Conservation (phyloP, 92 coral and sea anemone species). For the Zoanthus sociatus region DNA sequence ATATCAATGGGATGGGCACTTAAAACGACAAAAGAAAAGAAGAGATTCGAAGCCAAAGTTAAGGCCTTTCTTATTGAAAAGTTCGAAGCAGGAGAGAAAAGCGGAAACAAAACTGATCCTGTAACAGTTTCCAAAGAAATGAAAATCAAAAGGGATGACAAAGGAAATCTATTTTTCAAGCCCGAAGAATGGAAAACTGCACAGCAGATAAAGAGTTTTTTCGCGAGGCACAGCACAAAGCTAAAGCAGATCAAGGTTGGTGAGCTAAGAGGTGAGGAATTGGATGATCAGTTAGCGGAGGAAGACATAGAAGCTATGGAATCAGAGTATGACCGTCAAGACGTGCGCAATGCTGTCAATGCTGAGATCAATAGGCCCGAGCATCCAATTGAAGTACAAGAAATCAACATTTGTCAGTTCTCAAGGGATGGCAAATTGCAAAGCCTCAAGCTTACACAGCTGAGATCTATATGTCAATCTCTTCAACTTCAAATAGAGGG, state of each 20-base stretch:
- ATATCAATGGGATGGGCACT: conserved; percentile 75
- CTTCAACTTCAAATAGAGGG: conserved; percentile 19
- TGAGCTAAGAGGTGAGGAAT: neutral
- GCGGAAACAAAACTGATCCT: conserved; percentile 65
- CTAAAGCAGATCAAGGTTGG: neutral
- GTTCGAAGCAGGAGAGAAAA: conserved; percentile 58
- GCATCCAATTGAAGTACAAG: conserved; percentile 46
- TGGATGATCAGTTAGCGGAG: conserved; percentile 21
- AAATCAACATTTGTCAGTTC: conserved; percentile 42
- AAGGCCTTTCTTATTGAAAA: conserved; percentile 60
- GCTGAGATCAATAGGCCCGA: conserved; percentile 20
- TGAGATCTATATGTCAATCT: conserved; percentile 25
- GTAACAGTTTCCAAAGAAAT: conserved; percentile 72
- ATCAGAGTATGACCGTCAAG: conserved; percentile 31
- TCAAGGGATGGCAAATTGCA: conserved; percentile 33
- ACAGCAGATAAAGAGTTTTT: conserved; percentile 60
- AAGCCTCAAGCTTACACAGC: conserved; percentile 34
- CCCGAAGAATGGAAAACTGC: conserved; percentile 42
- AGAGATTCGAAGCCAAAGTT: conserved; percentile 56
- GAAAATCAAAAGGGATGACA: conserved; percentile 61
- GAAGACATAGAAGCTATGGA: conserved; percentile 42
- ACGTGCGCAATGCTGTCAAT: conserved; percentile 18
- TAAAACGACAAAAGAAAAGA: conserved; percentile 54
- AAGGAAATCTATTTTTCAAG: conserved; percentile 55
- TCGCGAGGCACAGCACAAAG: conserved; percentile 52